A percentile compares a stretch with the other conserved stretches of the same genome.
These are phyloP conservation scores for Globodera ellingtonae DNA, from an alignment of 1,140 invertebrate species.

Conservation along the genomic window DNA sequence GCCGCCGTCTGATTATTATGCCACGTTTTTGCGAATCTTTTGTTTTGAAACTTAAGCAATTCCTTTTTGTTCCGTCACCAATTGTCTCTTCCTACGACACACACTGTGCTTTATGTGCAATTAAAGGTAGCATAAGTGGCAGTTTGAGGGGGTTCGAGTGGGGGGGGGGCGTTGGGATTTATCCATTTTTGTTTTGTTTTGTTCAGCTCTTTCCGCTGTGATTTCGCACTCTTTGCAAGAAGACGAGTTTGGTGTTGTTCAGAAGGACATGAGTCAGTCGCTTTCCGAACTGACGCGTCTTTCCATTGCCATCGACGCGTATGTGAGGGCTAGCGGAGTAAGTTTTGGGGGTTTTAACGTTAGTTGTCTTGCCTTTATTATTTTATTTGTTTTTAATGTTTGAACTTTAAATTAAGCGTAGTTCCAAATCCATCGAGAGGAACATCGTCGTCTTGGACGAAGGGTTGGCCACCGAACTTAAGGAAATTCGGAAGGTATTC, in stretches of 20 bases:
- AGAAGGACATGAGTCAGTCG: constrained; percentile 27
- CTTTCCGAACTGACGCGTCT: constrained; percentile 31
- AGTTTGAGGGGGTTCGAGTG: background rate
- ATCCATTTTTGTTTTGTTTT: constrained; percentile 1
- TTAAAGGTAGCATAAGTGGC: constrained; percentile 6
- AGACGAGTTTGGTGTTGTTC: constrained; percentile 35
- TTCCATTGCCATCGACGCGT: constrained; percentile 39
- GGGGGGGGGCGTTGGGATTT: background rate
- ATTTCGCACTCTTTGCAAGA: constrained; percentile 27
- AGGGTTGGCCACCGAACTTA: constrained; percentile 22
- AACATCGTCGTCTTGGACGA: constrained; percentile 23
- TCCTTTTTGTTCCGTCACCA: constrained; percentile 11
- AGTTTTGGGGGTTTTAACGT: background rate
- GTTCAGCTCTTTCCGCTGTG: constrained; percentile 6
- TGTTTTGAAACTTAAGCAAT: background rate
- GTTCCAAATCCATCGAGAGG: constrained; percentile 10
- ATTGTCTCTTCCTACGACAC: constrained; percentile 26
- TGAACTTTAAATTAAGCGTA: constrained; percentile 6
- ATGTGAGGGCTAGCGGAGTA: constrained; percentile 28
- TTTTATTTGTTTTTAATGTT: no score
- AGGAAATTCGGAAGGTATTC: constrained; percentile 20
- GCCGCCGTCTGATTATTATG: constrained; percentile 11
- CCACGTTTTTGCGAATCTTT: constrained; percentile 6
- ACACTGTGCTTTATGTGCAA: constrained; percentile 15
- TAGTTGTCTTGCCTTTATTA: no score